Evolutionary conservation across 2,888 invertebrate genomes (phyloP).

Genomic region (Cataglyphis rosenhaueri): DNA sequence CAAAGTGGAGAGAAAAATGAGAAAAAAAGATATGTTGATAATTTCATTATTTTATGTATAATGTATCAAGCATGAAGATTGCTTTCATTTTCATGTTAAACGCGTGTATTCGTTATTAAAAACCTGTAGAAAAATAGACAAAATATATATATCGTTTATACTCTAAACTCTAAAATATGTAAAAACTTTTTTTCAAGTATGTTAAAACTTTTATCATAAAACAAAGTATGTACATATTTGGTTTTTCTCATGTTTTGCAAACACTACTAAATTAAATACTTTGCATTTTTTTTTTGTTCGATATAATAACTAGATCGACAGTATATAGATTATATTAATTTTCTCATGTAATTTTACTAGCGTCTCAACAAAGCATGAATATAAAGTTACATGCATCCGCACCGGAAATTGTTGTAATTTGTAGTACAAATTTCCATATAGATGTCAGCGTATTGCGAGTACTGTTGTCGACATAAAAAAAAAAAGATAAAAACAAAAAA

Average conservation of each 20-base stretch:
- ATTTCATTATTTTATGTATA: conserved; percentile 18
- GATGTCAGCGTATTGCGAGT: conserved; percentile 1
- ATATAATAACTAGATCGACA: background rate
- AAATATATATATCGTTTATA: background rate
- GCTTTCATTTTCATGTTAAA: background rate
- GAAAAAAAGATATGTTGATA: conserved; percentile 22
- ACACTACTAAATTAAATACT: background rate
- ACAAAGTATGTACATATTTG: background rate
- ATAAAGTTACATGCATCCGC: background rate
- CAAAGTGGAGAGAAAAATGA: conserved; percentile 2
- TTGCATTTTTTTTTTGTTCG: conserved; percentile 3
- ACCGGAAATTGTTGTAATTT: conserved; percentile 43
- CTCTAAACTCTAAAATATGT: background rate
- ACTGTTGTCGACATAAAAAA: conserved; percentile 23
- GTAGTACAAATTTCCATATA: conserved; percentile 49
- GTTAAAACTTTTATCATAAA: background rate
- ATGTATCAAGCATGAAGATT: background rate
- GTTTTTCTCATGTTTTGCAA: background rate
- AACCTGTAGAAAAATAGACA: background rate
- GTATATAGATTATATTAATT: conserved; percentile 34
- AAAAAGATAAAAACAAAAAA: conserved; percentile 24
- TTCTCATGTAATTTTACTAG: conserved; percentile 17
- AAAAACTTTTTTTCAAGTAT: background rate
- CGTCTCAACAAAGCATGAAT: conserved; percentile 3
- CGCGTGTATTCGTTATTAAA: background rate